Percentiles rank a stretch among this genome's conserved stretches.
Conservation (phyloP, 2,888 invertebrate species). For the Congeria kusceri region DNA sequence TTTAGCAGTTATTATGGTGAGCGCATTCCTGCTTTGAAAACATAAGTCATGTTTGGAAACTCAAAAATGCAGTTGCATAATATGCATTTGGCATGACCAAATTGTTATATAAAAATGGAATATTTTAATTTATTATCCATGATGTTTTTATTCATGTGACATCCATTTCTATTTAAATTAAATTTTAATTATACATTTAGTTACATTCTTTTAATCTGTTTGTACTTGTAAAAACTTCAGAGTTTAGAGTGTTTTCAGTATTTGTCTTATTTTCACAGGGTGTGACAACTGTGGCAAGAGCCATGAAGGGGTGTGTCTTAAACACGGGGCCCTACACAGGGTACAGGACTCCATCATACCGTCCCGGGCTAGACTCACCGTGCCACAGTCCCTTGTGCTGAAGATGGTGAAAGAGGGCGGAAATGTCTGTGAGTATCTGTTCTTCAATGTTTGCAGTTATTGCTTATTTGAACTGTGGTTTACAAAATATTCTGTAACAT, state of each 20-base stretch:
- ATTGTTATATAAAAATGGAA: too few relatives aligned
- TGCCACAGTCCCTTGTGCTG: constrained; percentile 75
- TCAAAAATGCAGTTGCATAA: too few relatives aligned
- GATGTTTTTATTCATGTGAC: too few relatives aligned
- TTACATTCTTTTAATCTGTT: background rate
- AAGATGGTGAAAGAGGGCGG: constrained; percentile 69
- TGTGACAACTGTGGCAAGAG: constrained; percentile 75
- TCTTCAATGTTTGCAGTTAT: too few relatives aligned
- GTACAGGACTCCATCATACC: constrained; percentile 77
- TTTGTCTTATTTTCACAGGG: constrained; percentile 66
- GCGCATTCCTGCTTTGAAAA: too few relatives aligned
- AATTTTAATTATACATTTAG: background rate
- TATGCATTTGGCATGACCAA: too few relatives aligned
- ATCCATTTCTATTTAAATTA: background rate
- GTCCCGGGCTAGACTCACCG: constrained; percentile 77
- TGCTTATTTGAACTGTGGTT: too few relatives aligned
- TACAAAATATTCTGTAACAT: too few relatives aligned
- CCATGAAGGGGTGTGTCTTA: constrained; percentile 67
- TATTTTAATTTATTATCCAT: too few relatives aligned
- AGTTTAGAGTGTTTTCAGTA: background rate
- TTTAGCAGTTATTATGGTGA: too few relatives aligned
- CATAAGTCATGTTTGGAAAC: too few relatives aligned
- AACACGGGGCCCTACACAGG: constrained; percentile 74
- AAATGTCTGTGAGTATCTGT: constrained; percentile 60
- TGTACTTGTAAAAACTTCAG: background rate